A percentile compares a stretch with the other conserved stretches of the same genome.
These are phyloP conservation scores for Clanis bilineata DNA, from an alignment of 2,888 invertebrate species.

Conservation along the genomic window DNA sequence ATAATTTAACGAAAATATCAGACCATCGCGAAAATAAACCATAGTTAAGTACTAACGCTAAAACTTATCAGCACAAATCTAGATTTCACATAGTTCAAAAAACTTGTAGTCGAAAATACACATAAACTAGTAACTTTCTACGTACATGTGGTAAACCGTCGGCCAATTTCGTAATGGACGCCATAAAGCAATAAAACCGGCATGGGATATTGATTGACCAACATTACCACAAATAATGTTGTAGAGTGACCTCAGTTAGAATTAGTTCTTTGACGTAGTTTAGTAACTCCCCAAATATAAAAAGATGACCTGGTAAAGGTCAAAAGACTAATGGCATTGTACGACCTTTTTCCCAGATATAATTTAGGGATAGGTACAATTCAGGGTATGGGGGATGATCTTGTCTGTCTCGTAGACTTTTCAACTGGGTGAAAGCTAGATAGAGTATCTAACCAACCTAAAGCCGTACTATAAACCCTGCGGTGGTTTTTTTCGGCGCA, in stretches of 20 bases:
- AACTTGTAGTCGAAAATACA: not conserved
- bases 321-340: not conserved
- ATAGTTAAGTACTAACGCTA: no score
- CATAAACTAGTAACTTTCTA: not conserved
- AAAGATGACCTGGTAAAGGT: not conserved
- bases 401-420: no score
- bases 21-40: no score
- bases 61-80: not conserved
- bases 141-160: not conserved
- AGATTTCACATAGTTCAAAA: not conserved
- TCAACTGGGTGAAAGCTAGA: no score
- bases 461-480: no score
- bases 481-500: no score
- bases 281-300: not conserved
- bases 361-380: no score
- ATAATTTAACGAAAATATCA: not conserved
- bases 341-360: no score
- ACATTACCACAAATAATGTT: not conserved
- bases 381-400: no score
- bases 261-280: not conserved
- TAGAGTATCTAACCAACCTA: no score
- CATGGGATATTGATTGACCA: constrained; percentile 5
- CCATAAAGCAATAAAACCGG: constrained; percentile 1
- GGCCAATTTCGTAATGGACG: constrained; percentile 2
- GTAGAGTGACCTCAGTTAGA: not conserved